These are phyloP conservation scores for Xiphorhynchus erythropygius DNA, from an alignment of 2,797 vertebrate species.

Conservation along the genomic window DNA sequence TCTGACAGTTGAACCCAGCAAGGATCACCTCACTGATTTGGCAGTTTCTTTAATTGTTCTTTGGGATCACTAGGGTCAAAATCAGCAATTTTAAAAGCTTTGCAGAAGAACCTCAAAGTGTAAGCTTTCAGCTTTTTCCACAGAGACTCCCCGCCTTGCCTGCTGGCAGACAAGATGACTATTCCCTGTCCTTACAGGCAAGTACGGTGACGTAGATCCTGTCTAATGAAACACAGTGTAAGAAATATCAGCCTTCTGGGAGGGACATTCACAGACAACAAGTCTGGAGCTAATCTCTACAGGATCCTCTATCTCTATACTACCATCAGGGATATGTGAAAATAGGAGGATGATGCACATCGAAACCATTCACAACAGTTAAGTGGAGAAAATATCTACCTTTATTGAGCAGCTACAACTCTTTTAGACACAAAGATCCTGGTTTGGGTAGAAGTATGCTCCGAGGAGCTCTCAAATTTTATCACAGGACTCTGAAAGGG, in stretches of 20 bases:
- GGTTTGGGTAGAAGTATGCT: background rate
- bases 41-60: slow-evolving; percentile 39
- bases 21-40: background rate
- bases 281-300: background rate
- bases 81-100: slow-evolving; percentile 25
- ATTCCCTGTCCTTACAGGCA: background rate
- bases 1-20: slow-evolving; percentile 5
- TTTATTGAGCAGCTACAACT: background rate
- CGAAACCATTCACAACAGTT: background rate
- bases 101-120: background rate
- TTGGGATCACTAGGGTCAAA: slow-evolving; percentile 26
- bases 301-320: background rate
- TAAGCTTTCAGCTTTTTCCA: background rate
- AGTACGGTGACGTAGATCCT: background rate
- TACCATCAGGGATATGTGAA: background rate
- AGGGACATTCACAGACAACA: background rate
- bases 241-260: background rate
- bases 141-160: background rate
- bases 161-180: background rate
- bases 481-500: background rate
- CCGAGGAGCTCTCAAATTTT: background rate
- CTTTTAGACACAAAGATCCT: background rate
- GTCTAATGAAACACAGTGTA: background rate
- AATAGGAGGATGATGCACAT: background rate
- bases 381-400: background rate